Evolutionary conservation across 2,888 invertebrate genomes (phyloP).

Genomic region (Punctoribates punctum): DNA sequence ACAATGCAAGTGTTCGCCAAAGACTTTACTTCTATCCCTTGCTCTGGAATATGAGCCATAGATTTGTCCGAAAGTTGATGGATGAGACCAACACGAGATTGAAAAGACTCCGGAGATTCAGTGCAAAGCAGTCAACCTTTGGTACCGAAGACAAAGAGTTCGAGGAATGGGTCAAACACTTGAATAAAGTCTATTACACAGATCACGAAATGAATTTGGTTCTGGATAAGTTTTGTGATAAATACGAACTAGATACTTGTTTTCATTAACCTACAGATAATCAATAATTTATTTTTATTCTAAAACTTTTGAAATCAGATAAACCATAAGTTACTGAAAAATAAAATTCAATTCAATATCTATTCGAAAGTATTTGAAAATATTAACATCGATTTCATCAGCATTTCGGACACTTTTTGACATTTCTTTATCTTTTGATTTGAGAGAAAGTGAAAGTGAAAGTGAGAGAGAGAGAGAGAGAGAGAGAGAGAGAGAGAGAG

Average conservation of each 20-base stretch:
- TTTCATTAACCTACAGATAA: too few species aligned
- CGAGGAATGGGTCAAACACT: not conserved
- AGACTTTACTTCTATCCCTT: not conserved
- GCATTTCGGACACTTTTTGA: too few species aligned
- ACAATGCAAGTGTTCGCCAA: not conserved
- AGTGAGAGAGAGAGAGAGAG: too few species aligned
- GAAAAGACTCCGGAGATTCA: not conserved
- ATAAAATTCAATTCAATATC: not conserved
- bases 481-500: too few species aligned
- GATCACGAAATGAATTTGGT: not conserved
- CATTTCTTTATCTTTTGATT: too few species aligned
- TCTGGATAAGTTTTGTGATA: not conserved
- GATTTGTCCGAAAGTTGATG: not conserved
- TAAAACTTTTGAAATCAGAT: too few species aligned
- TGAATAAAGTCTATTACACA: not conserved
- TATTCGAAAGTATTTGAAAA: not conserved
- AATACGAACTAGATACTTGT: too few species aligned
- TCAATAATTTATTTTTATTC: too few species aligned
- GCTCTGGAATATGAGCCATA: not conserved
- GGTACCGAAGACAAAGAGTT: not conserved
- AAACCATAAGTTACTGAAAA: too few species aligned
- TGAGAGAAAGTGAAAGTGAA: too few species aligned
- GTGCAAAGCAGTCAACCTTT: not conserved
- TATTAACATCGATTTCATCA: not conserved
- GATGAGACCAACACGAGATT: not conserved